These are phyloP conservation scores for Cyprinodon brontotheroides DNA, from an alignment of 2,113 vertebrate genomes.

Conservation along the genomic window DNA sequence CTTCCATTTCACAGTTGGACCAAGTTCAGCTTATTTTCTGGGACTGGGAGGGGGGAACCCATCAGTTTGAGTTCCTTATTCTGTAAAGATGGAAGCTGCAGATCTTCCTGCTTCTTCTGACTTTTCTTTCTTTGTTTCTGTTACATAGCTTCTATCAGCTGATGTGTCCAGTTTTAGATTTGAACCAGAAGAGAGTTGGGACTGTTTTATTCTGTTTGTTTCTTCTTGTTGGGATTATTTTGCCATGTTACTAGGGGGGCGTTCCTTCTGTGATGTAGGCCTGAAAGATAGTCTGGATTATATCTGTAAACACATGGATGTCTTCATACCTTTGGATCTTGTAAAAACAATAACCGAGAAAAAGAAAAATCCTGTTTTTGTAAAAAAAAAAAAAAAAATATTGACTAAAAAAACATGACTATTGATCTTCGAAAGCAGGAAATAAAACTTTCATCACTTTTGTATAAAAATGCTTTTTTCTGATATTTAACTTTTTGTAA, in stretches of 20 bases:
- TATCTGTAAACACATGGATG: slow-evolving; percentile 81
- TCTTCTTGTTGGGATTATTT: slow-evolving; percentile 78
- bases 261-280: slow-evolving; percentile 79
- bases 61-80: slow-evolving; percentile 36
- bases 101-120: slow-evolving; percentile 3
- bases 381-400: slow-evolving; percentile 58
- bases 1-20: slow-evolving; percentile 4
- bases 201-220: slow-evolving; percentile 64
- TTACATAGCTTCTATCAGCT: slow-evolving; percentile 53
- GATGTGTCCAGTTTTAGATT: slow-evolving; percentile 72
- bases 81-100: slow-evolving; percentile 27
- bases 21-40: not conserved
- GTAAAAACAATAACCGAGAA: slow-evolving; percentile 77
- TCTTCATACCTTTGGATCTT: slow-evolving; percentile 84
- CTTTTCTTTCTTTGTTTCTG: slow-evolving; percentile 11
- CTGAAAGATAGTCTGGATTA: slow-evolving; percentile 80
- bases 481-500: slow-evolving; percentile 83
- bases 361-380: slow-evolving; percentile 77
- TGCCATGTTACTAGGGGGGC: slow-evolving; percentile 80
- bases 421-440: slow-evolving; percentile 71
- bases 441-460: slow-evolving; percentile 73
- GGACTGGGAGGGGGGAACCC: too few relatives aligned
- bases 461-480: slow-evolving; percentile 77
- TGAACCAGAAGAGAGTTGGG: slow-evolving; percentile 74
- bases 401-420: slow-evolving; percentile 3